Conservation (phyloP, 2,797 vertebrate genomes). For the Oreochromis mossambicus region DNA sequence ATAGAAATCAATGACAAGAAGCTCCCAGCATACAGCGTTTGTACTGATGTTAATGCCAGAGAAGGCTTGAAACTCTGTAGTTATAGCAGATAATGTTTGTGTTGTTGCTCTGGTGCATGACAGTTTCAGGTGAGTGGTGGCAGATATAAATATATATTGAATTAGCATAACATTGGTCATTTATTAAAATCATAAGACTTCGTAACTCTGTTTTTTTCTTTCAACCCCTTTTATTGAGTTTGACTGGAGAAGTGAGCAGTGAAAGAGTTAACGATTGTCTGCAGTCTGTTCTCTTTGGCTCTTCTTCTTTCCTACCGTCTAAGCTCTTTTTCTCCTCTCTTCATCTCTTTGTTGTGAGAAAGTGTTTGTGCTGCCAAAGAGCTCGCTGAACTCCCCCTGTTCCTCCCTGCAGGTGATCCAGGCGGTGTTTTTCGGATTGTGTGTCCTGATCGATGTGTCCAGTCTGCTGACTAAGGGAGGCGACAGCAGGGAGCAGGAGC, state of each 20-base stretch:
- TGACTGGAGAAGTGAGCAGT: neutral
- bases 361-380: neutral
- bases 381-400: neutral
- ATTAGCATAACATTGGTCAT: neutral
- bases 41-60: neutral
- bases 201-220: neutral
- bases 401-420: slow-evolving; percentile 86
- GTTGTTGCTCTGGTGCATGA: neutral
- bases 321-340: neutral
- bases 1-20: neutral
- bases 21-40: neutral
- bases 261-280: neutral
- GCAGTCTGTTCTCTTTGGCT: neutral
- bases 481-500: slow-evolving; percentile 90
- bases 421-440: slow-evolving; percentile 93
- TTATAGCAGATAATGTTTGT: neutral
- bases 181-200: neutral
- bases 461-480: slow-evolving; percentile 90
- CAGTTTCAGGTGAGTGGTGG: neutral
- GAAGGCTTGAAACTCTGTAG: neutral
- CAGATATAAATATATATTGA: neutral
- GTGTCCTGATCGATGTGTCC: slow-evolving; percentile 93
- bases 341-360: neutral
- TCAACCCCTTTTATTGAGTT: neutral
- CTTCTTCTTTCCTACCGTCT: neutral